phyloP scores from a whole-genome alignment of 2,113 vertebrate genomes.

The Pogonocichla stellata region DNA sequence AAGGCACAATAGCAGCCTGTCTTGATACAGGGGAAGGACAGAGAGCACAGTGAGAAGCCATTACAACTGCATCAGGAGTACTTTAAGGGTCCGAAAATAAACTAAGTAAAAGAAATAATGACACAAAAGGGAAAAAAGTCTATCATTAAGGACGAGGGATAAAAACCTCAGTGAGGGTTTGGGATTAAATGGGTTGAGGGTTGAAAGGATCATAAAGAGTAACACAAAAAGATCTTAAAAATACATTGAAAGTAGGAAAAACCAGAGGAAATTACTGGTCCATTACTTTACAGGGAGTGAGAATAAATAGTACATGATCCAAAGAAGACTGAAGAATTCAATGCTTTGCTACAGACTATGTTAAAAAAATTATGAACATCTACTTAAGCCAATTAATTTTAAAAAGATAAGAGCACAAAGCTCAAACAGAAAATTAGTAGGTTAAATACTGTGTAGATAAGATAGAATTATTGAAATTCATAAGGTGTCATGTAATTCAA shows the following conservation, averaged over 20 bases:
- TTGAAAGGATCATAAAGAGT: not conserved
- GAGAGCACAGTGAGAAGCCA: constrained; percentile 36
- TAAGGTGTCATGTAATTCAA: not conserved
- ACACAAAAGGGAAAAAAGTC: not conserved
- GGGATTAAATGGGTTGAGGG: not conserved
- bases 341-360: not conserved
- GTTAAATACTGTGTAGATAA: not conserved
- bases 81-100: constrained; percentile 21
- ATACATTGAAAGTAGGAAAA: not conserved
- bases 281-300: not conserved
- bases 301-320: not conserved
- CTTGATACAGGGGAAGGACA: constrained; percentile 4
- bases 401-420: not conserved
- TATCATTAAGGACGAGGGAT: not conserved
- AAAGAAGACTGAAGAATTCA: not conserved
- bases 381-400: constrained; percentile 42
- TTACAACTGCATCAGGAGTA: constrained; percentile 41
- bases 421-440: not conserved
- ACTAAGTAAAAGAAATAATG: not conserved
- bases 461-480: not conserved
- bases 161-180: constrained; percentile 5
- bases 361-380: constrained; percentile 10
- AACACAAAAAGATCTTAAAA: not conserved
- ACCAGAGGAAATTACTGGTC: not conserved
- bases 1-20: constrained; percentile 10